Base-by-base conservation (phyloP, 1,140 invertebrate species). In the Psix sp. region DNA sequence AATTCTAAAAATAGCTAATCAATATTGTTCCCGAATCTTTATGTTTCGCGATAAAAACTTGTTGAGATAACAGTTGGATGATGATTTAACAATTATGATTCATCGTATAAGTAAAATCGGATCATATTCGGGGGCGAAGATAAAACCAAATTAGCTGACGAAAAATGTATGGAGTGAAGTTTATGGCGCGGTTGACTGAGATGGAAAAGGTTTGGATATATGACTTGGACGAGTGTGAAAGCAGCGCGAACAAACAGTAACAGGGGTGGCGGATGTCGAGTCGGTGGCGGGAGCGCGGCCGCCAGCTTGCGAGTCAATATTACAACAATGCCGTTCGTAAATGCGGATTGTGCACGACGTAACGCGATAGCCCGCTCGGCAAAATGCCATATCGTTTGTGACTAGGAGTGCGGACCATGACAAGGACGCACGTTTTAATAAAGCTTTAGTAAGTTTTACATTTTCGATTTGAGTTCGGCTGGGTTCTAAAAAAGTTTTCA, bases 221-320 rank as follows among this genome's bases (percentile, higher is more conserved):
- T 54, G 49, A 62, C 51, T 59, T 54, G 67, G 33, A 52, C 49
- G 46, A 63, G 63, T 45, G 38, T 62, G 48, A 72, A 72, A 68
- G 57, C 59, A 29, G 59, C 16, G 59, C 51, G 68, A 65, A 46
- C 56, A 67, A 57, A 68, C 40, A 56, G 21, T n/a, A n/a, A 38
- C 45, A 45, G 43, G 39, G 48, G 71, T 49, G 45, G 59, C 46
- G 60, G 13, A 43, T 45, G 57, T 49, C n/a, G 39, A 59, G 36
- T 43, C 57, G 14, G 29, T 36, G 51, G 51, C 26, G 26, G 26
- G 2, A 3, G 49, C 52, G 63, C 49, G 42, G 51, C 43, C 67
- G 67, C 63, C 60, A 75, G 77, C 74, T 80, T 81, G 71, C 81
- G 79, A 81, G 79, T 83, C 80, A 80, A 82, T 83, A 82, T 77